Base-by-base conservation (phyloP, 2,113 vertebrate genomes). In the Paradoxurus hermaphroditus region DNA sequence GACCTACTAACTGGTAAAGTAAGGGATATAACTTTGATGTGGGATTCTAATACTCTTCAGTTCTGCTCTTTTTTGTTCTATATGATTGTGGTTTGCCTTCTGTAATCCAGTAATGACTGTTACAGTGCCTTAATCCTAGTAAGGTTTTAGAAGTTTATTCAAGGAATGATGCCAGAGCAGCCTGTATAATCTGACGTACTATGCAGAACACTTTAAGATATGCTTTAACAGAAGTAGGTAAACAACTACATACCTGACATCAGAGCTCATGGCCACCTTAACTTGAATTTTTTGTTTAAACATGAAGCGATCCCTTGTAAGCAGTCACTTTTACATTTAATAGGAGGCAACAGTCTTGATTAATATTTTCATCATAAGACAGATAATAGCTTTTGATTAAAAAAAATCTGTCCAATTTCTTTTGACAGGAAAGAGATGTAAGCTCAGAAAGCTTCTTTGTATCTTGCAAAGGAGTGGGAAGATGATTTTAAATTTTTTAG, bases 61-160 rank as follows among this genome's bases (percentile, higher is more conserved):
- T 94, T 86, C 53, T 97, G 39, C 31, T 87, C 44, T 65, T 91
- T 65, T 91, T 92, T 92, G 41, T 97, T 97, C 59, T 94, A 4
- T 65, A 15, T 82, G 44, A 70, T 95, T 91, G 49, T 46, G 96
- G 67, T 75, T 96, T 79, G 70, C 46, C n/a, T 91, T 90, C 85
- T 62, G 1, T 87, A 75, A 56, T 91, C 41, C 67, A 93, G 67
- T 70, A 92, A 0, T 94, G 84, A 77, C 83, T 96, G 16, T 86
- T 77, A 67, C 1, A 96, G 91, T 98, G 96, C 98, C 96, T 97
- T 98, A 73, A 87, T 93, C n/a, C 44, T 93, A 86, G 39, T 34
- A 90, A 90, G 68, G 31, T 62, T 96, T 84, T 85, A 65, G 72
- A 96, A 89, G 5, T 73, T 77, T 94, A 75, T 49, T 94, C n/a